Evolutionary conservation across 2,888 invertebrate species (phyloP), one percentile per base, ranked within the genome.

Genomic region (Iselma pallidipennis): DNA sequence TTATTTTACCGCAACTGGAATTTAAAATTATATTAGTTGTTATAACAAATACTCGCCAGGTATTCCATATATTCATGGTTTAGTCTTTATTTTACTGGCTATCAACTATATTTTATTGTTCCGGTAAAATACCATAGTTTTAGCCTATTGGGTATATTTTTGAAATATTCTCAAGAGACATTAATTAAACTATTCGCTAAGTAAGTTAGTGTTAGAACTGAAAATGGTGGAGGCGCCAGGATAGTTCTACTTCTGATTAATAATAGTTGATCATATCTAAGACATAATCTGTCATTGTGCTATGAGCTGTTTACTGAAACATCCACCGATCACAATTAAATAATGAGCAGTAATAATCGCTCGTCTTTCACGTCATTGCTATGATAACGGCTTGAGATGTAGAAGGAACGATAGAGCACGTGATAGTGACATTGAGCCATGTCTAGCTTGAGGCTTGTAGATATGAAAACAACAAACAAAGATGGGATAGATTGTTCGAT

Each of bases 391-490:
- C 4, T 10, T 10, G 2, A 4, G 21, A 45, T 33, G 16, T 37
- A 37, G 16, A 16, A 37, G 16, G 16, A 14, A 33, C 16, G 37
- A 37, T 37, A 16, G 14, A 16, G 9, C 9, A 12, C 1, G 4
- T 45, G 45, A 19, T 19, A 19, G 10, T 55, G 48, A 48, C 26
- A 55, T 55, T 37, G 55, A 55, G 55, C 12, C 45, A 33, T 42
- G 16, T 51, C n/a, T n/a, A 31, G 12, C 31, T 14, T 45, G 10
- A 19, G 28, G n/a, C 10, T 10, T 28, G 19, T 28, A 19, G 50
- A 50, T 50, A 50, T 14, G 28, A 26, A 50, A 50, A 25, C 23
- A 26, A 25, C 26, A n/a, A 23, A 23, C 25, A 25, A 25, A 25
- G 25, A 25, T 25, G 6, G 6, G 25, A n/a, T n/a, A n/a, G 25